phyloP scores from a whole-genome alignment of 1,140 invertebrate genomes.

The Drosophila elegans region DNA sequence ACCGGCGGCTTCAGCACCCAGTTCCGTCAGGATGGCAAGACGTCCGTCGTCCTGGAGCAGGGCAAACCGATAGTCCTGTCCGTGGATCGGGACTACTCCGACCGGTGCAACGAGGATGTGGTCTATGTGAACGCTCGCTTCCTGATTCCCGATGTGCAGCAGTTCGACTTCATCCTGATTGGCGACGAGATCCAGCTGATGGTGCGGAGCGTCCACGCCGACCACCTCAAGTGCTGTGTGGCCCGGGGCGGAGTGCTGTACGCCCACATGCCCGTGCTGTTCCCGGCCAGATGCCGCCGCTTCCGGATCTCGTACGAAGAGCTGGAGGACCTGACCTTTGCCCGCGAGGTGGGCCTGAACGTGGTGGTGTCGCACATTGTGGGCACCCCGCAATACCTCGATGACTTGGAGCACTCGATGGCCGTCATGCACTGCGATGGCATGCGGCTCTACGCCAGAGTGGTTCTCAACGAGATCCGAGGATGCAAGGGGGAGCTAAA shows the following conservation, averaged over 20 bases:
- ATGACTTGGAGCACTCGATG: constrained; percentile 55
- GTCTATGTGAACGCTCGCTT: constrained; percentile 77
- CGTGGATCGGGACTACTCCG: constrained; percentile 56
- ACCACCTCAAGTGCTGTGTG: constrained; percentile 59
- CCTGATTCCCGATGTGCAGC: constrained; percentile 47
- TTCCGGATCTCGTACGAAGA: constrained; percentile 70
- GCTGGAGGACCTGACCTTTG: constrained; percentile 77
- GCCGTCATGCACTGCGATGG: constrained; percentile 50
- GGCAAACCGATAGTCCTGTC: constrained; percentile 47
- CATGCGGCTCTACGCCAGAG: constrained; percentile 62
- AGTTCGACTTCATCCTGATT: constrained; percentile 67
- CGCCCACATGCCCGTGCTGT: constrained; percentile 69
- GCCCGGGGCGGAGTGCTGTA: constrained; percentile 40
- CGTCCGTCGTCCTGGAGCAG: constrained; percentile 6
- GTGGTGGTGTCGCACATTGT: constrained; percentile 64
- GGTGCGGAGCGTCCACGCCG: constrained; percentile 28
- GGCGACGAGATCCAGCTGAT: constrained; percentile 67
- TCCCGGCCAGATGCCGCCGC: constrained; percentile 56
- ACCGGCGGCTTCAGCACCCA: constrained; percentile 48
- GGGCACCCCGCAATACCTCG: constrained; percentile 57
- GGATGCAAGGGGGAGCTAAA: constrained; percentile 61
- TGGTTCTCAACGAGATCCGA: constrained; percentile 66
- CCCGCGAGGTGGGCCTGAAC: constrained; percentile 70
- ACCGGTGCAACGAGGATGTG: not conserved
- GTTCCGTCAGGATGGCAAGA: not conserved